Evolutionary conservation across 2,113 vertebrate genomes (phyloP).

Genomic region (Sarotherodon lohbergeri): DNA sequence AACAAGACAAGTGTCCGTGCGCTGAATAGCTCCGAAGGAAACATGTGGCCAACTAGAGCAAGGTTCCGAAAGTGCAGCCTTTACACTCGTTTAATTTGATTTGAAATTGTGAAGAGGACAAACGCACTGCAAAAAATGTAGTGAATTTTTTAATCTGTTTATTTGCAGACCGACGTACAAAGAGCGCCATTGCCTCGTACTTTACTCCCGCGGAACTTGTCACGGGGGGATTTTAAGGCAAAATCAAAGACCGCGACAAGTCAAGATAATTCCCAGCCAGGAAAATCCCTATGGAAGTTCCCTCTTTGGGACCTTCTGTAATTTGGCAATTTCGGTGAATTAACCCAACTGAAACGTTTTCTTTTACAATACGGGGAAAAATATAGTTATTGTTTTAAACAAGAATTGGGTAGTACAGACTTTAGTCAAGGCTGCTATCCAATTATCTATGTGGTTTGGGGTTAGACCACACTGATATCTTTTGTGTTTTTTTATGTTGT

Average conservation of each 20-base stretch:
- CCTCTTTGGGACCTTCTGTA: neutral
- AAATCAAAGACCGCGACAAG: constrained; percentile 9
- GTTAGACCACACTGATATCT: neutral
- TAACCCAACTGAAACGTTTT: neutral
- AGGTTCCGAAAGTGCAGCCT: neutral
- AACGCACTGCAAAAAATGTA: neutral
- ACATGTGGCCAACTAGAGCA: neutral
- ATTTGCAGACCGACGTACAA: neutral
- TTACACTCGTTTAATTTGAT: fast-evolving
- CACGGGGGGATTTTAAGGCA: neutral
- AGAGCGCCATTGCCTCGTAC: neutral
- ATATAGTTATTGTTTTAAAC: neutral
- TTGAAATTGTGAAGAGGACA: fast-evolving
- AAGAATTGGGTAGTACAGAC: neutral
- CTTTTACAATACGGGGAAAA: neutral
- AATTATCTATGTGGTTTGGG: neutral
- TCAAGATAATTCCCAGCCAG: neutral
- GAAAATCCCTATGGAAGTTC: neutral
- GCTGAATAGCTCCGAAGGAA: neutral
- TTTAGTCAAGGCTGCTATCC: neutral
- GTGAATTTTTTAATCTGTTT: fast-evolving
- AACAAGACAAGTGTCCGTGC: neutral
- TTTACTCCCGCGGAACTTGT: neutral
- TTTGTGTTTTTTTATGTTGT: neutral
- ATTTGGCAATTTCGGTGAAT: neutral